Percentiles rank a stretch among this genome's conserved stretches.
Evolutionary conservation across 2,888 invertebrate species (phyloP).

Genomic region (Sphaerophoria taeniata): DNA sequence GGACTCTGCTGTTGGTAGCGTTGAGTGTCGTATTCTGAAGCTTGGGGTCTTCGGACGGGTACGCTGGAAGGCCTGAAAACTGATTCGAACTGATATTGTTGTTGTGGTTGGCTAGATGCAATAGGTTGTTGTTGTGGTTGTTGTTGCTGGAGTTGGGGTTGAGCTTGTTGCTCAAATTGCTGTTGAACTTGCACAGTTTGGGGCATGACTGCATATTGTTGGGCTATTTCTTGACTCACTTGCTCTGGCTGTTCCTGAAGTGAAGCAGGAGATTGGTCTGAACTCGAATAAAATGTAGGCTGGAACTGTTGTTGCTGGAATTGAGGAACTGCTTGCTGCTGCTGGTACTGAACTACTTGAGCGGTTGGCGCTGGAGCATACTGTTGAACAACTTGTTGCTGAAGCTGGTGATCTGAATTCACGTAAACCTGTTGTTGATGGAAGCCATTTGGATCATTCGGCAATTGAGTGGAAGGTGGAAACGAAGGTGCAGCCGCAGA

Average conservation of each 20-base stretch:
- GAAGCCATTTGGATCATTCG: constrained; percentile 3
- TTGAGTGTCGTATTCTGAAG: neutral
- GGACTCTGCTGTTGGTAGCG: neutral
- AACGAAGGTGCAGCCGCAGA: neutral
- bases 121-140: neutral
- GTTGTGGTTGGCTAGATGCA: neutral
- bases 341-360: neutral
- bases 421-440: neutral
- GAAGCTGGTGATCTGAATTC: neutral
- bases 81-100: neutral
- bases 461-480: neutral
- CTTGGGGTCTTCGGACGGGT: constrained; percentile 27
- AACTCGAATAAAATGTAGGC: neutral
- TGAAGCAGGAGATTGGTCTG: neutral
- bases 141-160: neutral
- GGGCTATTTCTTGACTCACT: neutral
- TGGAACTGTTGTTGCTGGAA: neutral
- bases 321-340: neutral
- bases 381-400: neutral
- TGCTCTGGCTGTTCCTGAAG: neutral
- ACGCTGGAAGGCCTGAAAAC: constrained; percentile 18
- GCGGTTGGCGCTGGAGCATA: neutral
- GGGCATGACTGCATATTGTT: neutral
- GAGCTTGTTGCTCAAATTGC: neutral
- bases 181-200: neutral